Evolutionary conservation across 1,140 invertebrate genomes (phyloP), one percentile per base, ranked within the genome.

Genomic region (Zeugodacus cucurbitae): DNA sequence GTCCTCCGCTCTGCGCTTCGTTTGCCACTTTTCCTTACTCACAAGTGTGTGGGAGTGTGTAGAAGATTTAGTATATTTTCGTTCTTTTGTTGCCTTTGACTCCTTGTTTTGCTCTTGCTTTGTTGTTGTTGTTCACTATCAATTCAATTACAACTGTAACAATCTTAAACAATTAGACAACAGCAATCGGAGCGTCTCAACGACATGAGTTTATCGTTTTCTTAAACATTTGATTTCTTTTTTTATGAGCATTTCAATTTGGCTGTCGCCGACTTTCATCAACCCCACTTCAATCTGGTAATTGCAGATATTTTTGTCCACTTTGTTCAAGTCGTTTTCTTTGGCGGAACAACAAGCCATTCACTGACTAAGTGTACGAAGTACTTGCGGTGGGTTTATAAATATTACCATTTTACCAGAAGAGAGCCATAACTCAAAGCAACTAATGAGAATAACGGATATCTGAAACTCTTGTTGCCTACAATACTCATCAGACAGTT

Each of bases 101-200:
- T 70, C 32, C 64, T 34, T 26, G 6, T 82, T 29, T 48, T 29
- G 41, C 41, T 82, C 41, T n/a, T n/a, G 7, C 29, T 1, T 82
- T 82, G 41, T 37, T n/a, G 41, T 82, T 82, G 41, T 37, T n/a
- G 41, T 7, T 82, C 74, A 11, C 74, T 82, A 82, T 48, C 74
- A 82, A 82, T 82, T 82, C 74, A 82, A 82, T 82, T 82, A 82
- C 41, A 82, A 82, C 74, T 82, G 41, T 82, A 82, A 82, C 74
- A 82, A 82, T 82, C 74, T 82, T 48, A 82, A 82, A 82, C 74
- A 82, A 82, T 82, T 82, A 82, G 74, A 48, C 74, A 82, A 82
- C 41, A 82, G 74, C 74, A 82, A 82, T 82, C 74, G 41, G 37
- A 48, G 41, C 74, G 74, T 82, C 74, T 82, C 74, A 82, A 82